phyloP scores from a whole-genome alignment of 2,888 invertebrate species.

The Rhingia campestris region DNA sequence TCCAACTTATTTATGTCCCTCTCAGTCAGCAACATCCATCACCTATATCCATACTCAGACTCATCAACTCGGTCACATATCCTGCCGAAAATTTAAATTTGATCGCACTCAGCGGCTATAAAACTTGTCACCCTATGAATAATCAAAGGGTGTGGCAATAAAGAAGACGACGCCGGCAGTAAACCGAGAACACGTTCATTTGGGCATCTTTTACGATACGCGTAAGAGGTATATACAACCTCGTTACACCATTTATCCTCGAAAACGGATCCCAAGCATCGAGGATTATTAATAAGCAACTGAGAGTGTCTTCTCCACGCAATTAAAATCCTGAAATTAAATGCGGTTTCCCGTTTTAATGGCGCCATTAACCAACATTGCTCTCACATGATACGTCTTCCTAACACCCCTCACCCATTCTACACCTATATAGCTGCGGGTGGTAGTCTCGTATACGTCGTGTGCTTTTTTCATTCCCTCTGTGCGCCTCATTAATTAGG shows the following conservation, averaged over 20 bases:
- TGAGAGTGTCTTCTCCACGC: slow-evolving; percentile 36
- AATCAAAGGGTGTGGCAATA: slow-evolving; percentile 64
- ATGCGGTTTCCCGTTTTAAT: slow-evolving; percentile 66
- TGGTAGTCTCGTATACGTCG: not conserved
- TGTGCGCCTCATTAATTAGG: slow-evolving; percentile 42
- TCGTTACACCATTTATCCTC: slow-evolving; percentile 22
- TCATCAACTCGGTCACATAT: slow-evolving; percentile 36
- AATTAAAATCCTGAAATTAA: slow-evolving; percentile 58
- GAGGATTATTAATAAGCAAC: slow-evolving; percentile 68
- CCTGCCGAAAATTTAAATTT: slow-evolving; percentile 59
- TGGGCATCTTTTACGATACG: slow-evolving; percentile 56
- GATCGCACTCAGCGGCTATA: slow-evolving; percentile 57
- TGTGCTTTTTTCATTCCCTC: not conserved
- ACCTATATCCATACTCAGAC: slow-evolving; percentile 1
- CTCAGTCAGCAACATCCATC: slow-evolving; percentile 17
- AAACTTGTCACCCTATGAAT: slow-evolving; percentile 72
- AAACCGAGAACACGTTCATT: slow-evolving; percentile 60
- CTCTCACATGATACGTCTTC: slow-evolving; percentile 50
- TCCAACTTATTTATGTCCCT: slow-evolving; percentile 47
- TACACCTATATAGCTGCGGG: not conserved
- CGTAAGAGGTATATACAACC: slow-evolving; percentile 27
- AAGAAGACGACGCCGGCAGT: slow-evolving; percentile 64
- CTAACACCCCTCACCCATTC: not conserved
- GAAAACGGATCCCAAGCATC: slow-evolving; percentile 12
- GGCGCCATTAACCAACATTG: slow-evolving; percentile 53